These are phyloP conservation scores for Corythornis vintsioides DNA, from an alignment of 2,113 vertebrate genomes.

Conservation along the genomic window DNA sequence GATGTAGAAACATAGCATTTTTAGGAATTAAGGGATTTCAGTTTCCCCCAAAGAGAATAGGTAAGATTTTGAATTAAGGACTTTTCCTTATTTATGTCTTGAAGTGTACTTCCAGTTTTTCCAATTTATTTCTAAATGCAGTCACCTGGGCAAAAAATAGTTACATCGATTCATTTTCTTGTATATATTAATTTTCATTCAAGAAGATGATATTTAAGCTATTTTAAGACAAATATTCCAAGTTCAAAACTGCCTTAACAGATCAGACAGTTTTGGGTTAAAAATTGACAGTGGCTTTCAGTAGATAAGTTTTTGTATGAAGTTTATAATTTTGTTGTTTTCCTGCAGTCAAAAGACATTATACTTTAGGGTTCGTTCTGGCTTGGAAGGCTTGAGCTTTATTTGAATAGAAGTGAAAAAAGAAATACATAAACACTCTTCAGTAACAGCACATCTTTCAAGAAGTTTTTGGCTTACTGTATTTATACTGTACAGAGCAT, in stretches of 20 bases:
- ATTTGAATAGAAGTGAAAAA: background rate
- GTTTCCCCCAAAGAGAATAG: background rate
- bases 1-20: background rate
- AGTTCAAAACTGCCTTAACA: background rate
- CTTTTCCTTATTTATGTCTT: background rate
- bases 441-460: background rate
- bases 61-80: background rate
- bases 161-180: background rate
- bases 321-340: background rate
- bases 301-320: background rate
- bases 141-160: background rate
- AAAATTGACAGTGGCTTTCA: background rate
- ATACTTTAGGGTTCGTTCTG: background rate
- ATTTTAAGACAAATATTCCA: background rate
- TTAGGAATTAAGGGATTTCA: background rate
- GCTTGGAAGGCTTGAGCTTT: background rate
- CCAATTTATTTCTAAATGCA: background rate
- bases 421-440: background rate
- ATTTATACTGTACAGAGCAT: background rate
- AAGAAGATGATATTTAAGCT: background rate
- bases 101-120: background rate
- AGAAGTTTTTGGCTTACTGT: background rate
- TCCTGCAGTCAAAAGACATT: background rate
- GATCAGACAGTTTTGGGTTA: background rate
- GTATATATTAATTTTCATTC: background rate